Percentiles rank a stretch among this genome's conserved stretches.
Evolutionary conservation across 2,113 vertebrate genomes (phyloP).

Genomic region (Solea solea): DNA sequence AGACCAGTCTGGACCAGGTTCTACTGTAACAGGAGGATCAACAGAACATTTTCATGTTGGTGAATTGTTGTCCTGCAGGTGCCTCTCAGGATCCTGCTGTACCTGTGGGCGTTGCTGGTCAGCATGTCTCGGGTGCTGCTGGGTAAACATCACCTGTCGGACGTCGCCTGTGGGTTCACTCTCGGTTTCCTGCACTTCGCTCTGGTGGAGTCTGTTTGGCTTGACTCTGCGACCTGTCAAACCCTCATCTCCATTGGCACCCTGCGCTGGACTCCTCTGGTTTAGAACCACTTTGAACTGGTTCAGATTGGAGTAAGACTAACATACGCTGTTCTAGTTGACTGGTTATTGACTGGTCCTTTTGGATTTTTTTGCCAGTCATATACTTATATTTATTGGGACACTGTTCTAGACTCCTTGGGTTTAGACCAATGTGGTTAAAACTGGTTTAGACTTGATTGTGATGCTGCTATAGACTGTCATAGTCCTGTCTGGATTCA

Average conservation of each 20-base stretch:
- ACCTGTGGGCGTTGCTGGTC: conserved; percentile 91
- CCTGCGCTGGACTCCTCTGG: conserved; percentile 71
- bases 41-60: too few relatives aligned
- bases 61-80: conserved; percentile 54
- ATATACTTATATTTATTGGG: background rate
- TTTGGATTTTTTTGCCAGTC: background rate
- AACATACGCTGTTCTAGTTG: too few relatives aligned
- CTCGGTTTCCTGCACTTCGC: conserved; percentile 92
- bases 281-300: conserved; percentile 16
- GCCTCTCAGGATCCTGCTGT: conserved; percentile 89
- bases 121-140: conserved; percentile 90
- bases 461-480: too few relatives aligned
- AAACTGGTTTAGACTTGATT: too few relatives aligned
- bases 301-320: background rate
- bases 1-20: too few relatives aligned
- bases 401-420: background rate
- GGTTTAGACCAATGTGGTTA: too few relatives aligned
- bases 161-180: conserved; percentile 89
- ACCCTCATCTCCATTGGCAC: conserved; percentile 90
- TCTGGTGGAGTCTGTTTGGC: conserved; percentile 94
- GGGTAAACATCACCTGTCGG: conserved; percentile 91
- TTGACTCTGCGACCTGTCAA: conserved; percentile 92
- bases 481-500: too few relatives aligned
- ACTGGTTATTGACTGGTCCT: too few relatives aligned
- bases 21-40: too few relatives aligned